phyloP scores from a whole-genome alignment of 2,113 vertebrate species.

The Trematocara unimaculatum region DNA sequence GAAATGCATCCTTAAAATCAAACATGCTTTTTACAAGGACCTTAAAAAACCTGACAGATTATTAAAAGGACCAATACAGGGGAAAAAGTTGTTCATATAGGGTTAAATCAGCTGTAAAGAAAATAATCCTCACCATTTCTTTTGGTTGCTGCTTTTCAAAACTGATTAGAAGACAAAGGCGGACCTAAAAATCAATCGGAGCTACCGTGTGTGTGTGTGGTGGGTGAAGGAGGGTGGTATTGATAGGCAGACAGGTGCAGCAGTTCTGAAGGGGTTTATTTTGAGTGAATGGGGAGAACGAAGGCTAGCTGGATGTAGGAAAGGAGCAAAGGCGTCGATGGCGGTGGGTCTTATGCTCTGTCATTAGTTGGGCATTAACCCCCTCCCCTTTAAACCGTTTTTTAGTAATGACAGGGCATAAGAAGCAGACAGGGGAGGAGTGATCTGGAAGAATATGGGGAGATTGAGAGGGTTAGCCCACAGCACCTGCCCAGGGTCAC shows the following conservation, averaged over 20 bases:
- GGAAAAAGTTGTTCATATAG: neutral
- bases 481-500: slow-evolving; percentile 75
- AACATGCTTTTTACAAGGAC: neutral
- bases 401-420: slow-evolving; percentile 70
- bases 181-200: slow-evolving; percentile 37
- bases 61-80: neutral
- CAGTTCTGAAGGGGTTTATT: slow-evolving; percentile 48
- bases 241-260: slow-evolving; percentile 68
- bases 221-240: neutral
- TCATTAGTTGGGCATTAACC: slow-evolving; percentile 78
- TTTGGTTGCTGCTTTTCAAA: neutral
- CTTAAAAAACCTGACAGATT: neutral
- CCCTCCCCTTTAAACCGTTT: slow-evolving; percentile 48
- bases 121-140: neutral
- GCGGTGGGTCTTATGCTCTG: slow-evolving; percentile 55
- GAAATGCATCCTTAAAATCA: neutral
- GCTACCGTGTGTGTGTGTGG: neutral
- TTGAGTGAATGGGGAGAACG: slow-evolving; percentile 38
- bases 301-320: slow-evolving; percentile 14
- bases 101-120: neutral
- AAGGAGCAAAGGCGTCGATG: slow-evolving; percentile 43
- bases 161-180: slow-evolving; percentile 36
- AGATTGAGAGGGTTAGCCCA: slow-evolving; percentile 59
- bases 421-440: slow-evolving; percentile 42
- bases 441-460: slow-evolving; percentile 43